These are phyloP conservation scores for Digitonthophagus gazella DNA, from an alignment of 2,888 invertebrate genomes.

Conservation along the genomic window DNA sequence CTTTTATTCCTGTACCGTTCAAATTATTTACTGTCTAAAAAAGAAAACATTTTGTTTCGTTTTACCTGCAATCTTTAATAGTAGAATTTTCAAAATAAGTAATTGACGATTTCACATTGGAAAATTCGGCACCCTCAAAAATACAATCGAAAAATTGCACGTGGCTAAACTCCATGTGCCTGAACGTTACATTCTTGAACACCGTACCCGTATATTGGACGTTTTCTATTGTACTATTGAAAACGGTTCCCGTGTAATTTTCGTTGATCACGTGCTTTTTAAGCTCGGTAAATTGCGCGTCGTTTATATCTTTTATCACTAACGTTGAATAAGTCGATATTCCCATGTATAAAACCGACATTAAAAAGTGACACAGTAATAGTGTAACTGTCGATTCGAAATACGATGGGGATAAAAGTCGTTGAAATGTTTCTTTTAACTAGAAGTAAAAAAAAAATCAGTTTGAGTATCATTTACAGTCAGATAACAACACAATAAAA, in stretches of 20 bases:
- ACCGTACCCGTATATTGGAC: constrained; percentile 59
- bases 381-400: constrained; percentile 62
- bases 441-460: constrained; percentile 50
- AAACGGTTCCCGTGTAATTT: constrained; percentile 46
- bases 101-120: constrained; percentile 69
- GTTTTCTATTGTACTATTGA: constrained; percentile 65
- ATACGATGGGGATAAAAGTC: constrained; percentile 64
- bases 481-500: background rate
- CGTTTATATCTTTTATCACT: constrained; percentile 53
- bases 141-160: constrained; percentile 70
- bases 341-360: constrained; percentile 55
- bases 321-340: constrained; percentile 57
- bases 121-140: constrained; percentile 67
- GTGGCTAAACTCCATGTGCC: constrained; percentile 68
- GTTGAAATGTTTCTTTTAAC: constrained; percentile 70
- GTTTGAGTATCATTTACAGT: too few species aligned
- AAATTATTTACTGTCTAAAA: too few species aligned
- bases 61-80: constrained; percentile 64
- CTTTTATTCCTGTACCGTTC: too few species aligned
- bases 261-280: constrained; percentile 39
- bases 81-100: constrained; percentile 63
- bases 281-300: constrained; percentile 42
- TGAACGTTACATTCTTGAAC: constrained; percentile 66
- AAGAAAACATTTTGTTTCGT: background rate
- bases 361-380: constrained; percentile 58